Conservation (phyloP, 2,113 vertebrate species). For the Caranx melampygus region DNA sequence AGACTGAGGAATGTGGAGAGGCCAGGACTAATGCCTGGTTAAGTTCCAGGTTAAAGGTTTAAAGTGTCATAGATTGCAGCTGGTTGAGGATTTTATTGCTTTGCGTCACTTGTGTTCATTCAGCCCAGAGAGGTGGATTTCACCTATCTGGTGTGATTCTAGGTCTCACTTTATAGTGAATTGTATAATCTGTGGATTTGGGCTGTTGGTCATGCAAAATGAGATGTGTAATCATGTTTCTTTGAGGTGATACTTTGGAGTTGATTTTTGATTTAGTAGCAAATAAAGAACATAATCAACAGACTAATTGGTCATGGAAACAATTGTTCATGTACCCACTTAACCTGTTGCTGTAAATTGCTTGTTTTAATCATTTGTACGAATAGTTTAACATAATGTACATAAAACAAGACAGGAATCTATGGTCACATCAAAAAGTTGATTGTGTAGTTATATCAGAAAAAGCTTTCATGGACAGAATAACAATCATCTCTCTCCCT, state of each 20-base stretch:
- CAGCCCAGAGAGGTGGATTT: background rate
- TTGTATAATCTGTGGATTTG: background rate
- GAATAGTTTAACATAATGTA: background rate
- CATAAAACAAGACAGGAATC: background rate
- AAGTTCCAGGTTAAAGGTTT: slow-evolving; percentile 29
- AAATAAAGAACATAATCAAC: too few relatives aligned
- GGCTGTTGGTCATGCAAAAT: background rate
- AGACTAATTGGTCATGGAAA: too few relatives aligned
- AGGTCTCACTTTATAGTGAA: too few relatives aligned
- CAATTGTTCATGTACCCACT: too few relatives aligned
- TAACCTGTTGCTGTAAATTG: background rate
- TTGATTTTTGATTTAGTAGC: too few relatives aligned
- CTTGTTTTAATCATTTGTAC: background rate
- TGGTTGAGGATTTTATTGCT: background rate
- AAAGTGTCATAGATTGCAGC: background rate
- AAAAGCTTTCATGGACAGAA: background rate
- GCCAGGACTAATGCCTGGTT: background rate
- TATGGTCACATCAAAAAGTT: background rate
- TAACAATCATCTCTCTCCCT: background rate
- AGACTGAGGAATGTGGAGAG: slow-evolving; percentile 45
- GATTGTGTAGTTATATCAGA: background rate
- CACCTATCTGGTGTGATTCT: background rate
- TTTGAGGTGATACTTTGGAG: too few relatives aligned
- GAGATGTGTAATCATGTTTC: too few relatives aligned
- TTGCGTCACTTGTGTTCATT: background rate